phyloP scores from a whole-genome alignment of 2,113 vertebrate genomes.

The Centropus bengalensis region DNA sequence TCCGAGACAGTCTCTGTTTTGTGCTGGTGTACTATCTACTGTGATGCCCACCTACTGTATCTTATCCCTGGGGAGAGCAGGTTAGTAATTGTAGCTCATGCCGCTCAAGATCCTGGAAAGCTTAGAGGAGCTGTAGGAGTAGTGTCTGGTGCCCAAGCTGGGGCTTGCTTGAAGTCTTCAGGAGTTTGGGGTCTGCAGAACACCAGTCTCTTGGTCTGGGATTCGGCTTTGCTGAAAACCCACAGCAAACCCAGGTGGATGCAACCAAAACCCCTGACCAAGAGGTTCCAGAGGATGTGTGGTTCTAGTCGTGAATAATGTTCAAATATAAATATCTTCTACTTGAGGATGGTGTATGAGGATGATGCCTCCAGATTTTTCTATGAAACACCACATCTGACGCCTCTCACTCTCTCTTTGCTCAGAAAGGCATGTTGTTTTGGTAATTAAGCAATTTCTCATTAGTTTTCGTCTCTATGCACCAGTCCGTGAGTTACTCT shows the following conservation, averaged over 20 bases:
- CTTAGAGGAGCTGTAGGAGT: neutral
- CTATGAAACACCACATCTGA: neutral
- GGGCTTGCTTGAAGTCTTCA: neutral
- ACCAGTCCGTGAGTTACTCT: neutral
- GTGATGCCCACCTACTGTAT: neutral
- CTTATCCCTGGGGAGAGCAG: neutral
- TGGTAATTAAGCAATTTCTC: neutral
- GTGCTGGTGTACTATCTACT: neutral
- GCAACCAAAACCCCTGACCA: neutral
- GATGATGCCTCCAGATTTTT: neutral
- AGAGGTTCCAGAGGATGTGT: neutral
- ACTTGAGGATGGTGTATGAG: neutral
- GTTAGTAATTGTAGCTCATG: neutral
- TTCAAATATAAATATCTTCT: neutral
- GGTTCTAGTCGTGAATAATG: neutral
- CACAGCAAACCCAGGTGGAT: neutral
- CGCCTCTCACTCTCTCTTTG: neutral
- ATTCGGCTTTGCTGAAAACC: neutral
- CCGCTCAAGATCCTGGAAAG: neutral
- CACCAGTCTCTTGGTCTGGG: neutral
- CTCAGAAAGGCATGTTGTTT: neutral
- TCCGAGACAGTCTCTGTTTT: neutral
- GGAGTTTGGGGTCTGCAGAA: neutral
- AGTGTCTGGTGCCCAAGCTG: neutral
- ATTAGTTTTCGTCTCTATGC: neutral